Evolutionary conservation across 2,797 vertebrate genomes (phyloP).

Genomic region (Aulostomus chinensis): DNA sequence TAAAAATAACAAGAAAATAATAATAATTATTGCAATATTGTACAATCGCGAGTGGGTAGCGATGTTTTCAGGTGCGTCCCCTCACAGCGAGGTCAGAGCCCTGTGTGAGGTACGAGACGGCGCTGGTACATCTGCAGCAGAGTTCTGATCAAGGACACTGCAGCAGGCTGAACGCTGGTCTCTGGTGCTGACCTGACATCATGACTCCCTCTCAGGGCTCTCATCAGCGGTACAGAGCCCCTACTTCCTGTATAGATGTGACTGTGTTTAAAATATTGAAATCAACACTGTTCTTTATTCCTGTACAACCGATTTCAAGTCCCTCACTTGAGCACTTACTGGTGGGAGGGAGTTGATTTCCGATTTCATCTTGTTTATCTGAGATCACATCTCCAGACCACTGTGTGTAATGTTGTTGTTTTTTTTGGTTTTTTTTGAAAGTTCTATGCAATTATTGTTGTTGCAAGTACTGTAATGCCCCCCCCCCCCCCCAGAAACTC

Average conservation of each 20-base stretch:
- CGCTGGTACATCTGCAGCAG: conserved; percentile 17
- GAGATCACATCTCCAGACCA: conserved; percentile 55
- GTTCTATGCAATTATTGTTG: conserved; percentile 83
- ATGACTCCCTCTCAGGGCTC: background rate
- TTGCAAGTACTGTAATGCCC: conserved; percentile 69
- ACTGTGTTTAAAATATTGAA: conserved; percentile 24
- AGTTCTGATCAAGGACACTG: conserved; percentile 22
- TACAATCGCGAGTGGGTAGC: conserved; percentile 10
- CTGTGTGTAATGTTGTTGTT: conserved; percentile 51
- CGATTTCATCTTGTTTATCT: conserved; percentile 33
- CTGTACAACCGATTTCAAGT: conserved; percentile 35
- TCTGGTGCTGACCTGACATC: background rate
- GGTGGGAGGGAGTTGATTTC: conserved; percentile 30
- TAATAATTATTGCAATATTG: conserved; percentile 2
- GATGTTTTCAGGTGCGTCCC: conserved; percentile 8
- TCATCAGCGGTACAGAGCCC: conserved; percentile 9
- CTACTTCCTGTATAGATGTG: conserved; percentile 44
- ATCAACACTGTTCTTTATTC: conserved; percentile 17
- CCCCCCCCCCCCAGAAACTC: conserved; percentile 63
- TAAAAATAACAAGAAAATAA: too few species aligned
- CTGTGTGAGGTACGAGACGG: conserved; percentile 16
- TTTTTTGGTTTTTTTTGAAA: conserved; percentile 44
- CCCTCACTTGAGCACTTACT: conserved; percentile 62
- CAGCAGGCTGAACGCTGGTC: background rate
- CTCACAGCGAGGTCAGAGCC: conserved; percentile 18